phyloP scores from a whole-genome alignment of 1,140 invertebrate species.

The Nasonia longicornis region DNA sequence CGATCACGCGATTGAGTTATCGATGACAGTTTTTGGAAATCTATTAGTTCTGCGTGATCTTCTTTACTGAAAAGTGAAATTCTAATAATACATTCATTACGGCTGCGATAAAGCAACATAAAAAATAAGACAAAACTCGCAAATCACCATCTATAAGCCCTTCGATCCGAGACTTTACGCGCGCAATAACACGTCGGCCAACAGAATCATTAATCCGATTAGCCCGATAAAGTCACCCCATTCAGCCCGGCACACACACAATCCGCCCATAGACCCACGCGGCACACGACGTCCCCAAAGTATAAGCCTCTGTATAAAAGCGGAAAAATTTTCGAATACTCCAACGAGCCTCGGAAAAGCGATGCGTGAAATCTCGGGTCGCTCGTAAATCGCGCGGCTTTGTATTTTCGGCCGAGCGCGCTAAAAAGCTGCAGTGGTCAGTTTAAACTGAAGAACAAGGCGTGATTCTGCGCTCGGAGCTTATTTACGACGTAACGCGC shows the following conservation, averaged over 20 bases:
- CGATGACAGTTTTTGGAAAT: not conserved
- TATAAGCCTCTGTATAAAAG: not conserved
- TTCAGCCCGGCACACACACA: not conserved
- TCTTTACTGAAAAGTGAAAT: too few species aligned
- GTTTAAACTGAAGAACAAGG: not conserved
- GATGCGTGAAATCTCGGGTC: not conserved
- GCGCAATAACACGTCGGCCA: not conserved
- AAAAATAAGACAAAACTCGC: not conserved
- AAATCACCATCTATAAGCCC: not conserved
- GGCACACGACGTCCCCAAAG: not conserved
- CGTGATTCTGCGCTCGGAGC: not conserved
- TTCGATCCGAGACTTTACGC: not conserved
- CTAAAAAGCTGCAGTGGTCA: slow-evolving; percentile 6
- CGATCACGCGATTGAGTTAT: not conserved
- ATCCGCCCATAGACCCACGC: not conserved
- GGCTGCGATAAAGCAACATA: too few species aligned
- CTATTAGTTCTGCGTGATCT: too few species aligned
- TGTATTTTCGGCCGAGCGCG: not conserved
- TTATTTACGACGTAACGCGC: slow-evolving; percentile 16
- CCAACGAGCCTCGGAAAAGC: not conserved
- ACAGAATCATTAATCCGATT: slow-evolving; percentile 11
- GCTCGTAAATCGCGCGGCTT: not conserved
- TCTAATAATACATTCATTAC: too few species aligned
- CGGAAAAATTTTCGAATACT: not conserved
- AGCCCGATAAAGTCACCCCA: not conserved